phyloP scores from a whole-genome alignment of 2,888 invertebrate species.

The Neuroscelio doddi region DNA sequence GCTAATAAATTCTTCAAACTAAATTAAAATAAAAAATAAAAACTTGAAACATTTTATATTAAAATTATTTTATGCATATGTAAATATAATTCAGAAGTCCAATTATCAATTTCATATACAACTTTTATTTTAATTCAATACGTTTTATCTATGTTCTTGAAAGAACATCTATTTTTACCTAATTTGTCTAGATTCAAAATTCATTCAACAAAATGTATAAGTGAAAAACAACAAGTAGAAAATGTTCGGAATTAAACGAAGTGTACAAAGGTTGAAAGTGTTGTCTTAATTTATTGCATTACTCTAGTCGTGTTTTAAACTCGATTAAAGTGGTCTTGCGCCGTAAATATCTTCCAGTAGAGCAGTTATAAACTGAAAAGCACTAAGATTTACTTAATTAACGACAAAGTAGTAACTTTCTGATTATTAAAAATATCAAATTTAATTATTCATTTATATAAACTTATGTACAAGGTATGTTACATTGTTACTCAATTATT shows the following conservation, averaged over 20 bases:
- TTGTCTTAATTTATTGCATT: constrained; percentile 51
- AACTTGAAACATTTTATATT: too few relatives aligned
- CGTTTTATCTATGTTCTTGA: too few relatives aligned
- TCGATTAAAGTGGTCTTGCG: constrained; percentile 60
- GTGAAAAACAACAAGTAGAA: constrained; percentile 7
- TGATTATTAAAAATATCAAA: background rate
- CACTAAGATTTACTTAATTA: background rate
- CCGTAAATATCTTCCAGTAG: constrained; percentile 57
- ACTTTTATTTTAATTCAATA: too few relatives aligned
- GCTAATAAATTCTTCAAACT: too few relatives aligned
- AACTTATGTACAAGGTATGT: background rate
- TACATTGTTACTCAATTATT: background rate
- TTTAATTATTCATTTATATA: background rate
- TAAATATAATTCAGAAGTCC: too few relatives aligned
- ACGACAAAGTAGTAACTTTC: background rate
- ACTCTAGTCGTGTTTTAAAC: constrained; percentile 63
- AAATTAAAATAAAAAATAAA: too few relatives aligned
- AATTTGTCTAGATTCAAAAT: too few relatives aligned
- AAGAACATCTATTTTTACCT: too few relatives aligned
- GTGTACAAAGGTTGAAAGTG: background rate
- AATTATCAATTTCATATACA: too few relatives aligned
- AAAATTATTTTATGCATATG: too few relatives aligned
- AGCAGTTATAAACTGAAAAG: background rate
- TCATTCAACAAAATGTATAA: too few relatives aligned
- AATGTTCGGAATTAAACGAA: background rate